Percentiles rank a stretch among this genome's conserved stretches.
phyloP scores from a whole-genome alignment of 2,113 vertebrate genomes.

The Dasypus novemcinctus region DNA sequence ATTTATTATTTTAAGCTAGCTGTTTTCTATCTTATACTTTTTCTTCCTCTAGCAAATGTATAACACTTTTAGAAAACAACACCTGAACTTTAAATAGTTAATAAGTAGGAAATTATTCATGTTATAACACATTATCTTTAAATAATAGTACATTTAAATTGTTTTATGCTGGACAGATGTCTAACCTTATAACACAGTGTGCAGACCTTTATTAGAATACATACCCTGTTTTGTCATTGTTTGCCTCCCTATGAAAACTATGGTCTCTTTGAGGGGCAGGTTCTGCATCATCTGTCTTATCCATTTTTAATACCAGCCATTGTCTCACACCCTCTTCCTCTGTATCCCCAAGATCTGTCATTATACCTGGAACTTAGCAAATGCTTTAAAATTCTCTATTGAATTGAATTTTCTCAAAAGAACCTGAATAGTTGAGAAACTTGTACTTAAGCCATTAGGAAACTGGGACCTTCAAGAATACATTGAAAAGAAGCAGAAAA shows the following conservation, averaged over 20 bases:
- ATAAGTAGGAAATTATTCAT: neutral
- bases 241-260: slow-evolving; percentile 1
- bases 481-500: slow-evolving; percentile 20
- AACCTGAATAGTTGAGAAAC: slow-evolving; percentile 7
- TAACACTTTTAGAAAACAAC: neutral
- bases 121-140: neutral
- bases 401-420: slow-evolving; percentile 31
- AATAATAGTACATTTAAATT: slow-evolving; percentile 18
- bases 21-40: neutral
- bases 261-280: neutral
- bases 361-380: neutral
- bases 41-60: neutral
- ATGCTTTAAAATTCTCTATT: slow-evolving; percentile 10
- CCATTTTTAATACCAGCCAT: neutral
- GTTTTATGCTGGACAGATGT: neutral
- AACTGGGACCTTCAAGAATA: neutral
- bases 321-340: neutral
- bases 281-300: neutral
- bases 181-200: neutral
- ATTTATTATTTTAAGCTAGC: neutral
- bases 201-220: neutral
- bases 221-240: slow-evolving; percentile 1
- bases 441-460: neutral
- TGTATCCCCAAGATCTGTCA: neutral
- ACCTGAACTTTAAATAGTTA: neutral